Evolutionary conservation across 1,140 invertebrate genomes (phyloP).

Genomic region (Ephestia elutella): DNA sequence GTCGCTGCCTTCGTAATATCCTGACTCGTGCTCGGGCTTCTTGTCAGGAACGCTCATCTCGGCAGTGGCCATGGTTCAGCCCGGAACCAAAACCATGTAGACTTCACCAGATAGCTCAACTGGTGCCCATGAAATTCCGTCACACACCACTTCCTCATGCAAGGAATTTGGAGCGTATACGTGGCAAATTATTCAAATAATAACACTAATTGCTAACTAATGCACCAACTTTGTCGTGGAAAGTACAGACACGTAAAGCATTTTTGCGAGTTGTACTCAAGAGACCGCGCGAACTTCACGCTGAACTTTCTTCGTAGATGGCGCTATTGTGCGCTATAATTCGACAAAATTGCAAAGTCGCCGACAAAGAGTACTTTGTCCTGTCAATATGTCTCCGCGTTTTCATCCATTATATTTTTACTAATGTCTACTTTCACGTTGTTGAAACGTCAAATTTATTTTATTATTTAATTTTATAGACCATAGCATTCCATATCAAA

Average conservation of each 20-base stretch:
- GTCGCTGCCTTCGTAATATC: slow-evolving; percentile 71
- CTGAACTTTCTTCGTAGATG: slow-evolving; percentile 42
- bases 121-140: slow-evolving; percentile 9
- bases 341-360: slow-evolving; percentile 48
- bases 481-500: slow-evolving; percentile 35
- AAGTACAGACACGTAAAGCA: slow-evolving; percentile 67
- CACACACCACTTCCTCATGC: neutral
- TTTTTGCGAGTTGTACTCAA: slow-evolving; percentile 47
- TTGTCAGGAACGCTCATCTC: slow-evolving; percentile 69
- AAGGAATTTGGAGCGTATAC: neutral
- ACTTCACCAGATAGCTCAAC: slow-evolving; percentile 23
- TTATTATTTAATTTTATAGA: slow-evolving; percentile 14
- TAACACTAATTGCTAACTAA: slow-evolving; percentile 31
- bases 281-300: slow-evolving; percentile 46
- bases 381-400: slow-evolving; percentile 25
- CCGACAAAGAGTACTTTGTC: slow-evolving; percentile 16
- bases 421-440: slow-evolving; percentile 49
- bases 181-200: neutral
- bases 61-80: slow-evolving; percentile 63
- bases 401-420: slow-evolving; percentile 34
- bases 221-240: slow-evolving; percentile 46
- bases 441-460: slow-evolving; percentile 53
- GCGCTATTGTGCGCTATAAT: slow-evolving; percentile 45
- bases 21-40: slow-evolving; percentile 70
- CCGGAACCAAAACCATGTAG: slow-evolving; percentile 55